Percentiles rank a stretch among this genome's conserved stretches.
Conservation (phyloP, 2,888 invertebrate species). For the Chirona hameri region DNA sequence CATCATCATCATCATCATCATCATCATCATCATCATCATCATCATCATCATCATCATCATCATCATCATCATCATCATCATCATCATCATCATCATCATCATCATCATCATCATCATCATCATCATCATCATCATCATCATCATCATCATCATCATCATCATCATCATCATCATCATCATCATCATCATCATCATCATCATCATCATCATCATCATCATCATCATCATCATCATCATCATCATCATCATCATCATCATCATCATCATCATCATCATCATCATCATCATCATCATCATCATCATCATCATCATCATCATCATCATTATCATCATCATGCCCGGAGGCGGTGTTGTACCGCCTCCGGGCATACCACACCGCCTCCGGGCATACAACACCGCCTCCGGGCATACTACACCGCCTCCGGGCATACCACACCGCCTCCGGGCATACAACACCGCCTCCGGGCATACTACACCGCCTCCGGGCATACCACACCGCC, state of each 20-base stretch:
- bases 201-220: constrained; percentile 22
- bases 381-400: no score
- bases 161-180: constrained; percentile 22
- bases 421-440: no score
- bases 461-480: no score
- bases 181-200: constrained; percentile 22
- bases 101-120: constrained; percentile 22
- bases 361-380: no score
- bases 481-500: no score
- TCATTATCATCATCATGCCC: constrained; percentile 22
- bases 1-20: constrained; percentile 22
- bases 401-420: no score
- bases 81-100: constrained; percentile 22
- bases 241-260: constrained; percentile 22
- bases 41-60: constrained; percentile 22
- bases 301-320: constrained; percentile 22
- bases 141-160: constrained; percentile 22
- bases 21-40: constrained; percentile 22
- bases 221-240: constrained; percentile 22
- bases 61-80: not conserved
- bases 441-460: no score
- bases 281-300: constrained; percentile 22
- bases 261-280: constrained; percentile 22
- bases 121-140: constrained; percentile 22
- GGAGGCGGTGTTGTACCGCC: no score